A percentile compares a stretch with the other conserved stretches of the same genome.
Evolutionary conservation across 2,113 vertebrate species (phyloP).

Genomic region (Carollia perspicillata): DNA sequence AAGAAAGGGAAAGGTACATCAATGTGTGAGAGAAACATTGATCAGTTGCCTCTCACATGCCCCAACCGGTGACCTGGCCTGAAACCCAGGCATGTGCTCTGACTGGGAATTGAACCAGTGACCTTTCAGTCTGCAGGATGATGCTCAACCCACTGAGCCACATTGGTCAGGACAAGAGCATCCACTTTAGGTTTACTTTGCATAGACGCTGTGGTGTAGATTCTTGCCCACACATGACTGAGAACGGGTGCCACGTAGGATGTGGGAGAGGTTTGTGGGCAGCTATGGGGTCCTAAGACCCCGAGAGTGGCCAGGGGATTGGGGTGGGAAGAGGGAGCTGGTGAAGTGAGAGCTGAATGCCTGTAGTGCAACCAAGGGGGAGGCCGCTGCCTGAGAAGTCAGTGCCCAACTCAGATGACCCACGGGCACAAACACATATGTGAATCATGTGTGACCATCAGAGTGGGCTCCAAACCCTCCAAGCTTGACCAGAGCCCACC

Average conservation of each 20-base stretch:
- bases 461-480: no score
- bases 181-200: neutral
- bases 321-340: neutral
- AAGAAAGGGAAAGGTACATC: no score
- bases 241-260: neutral
- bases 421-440: accelerated
- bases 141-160: no score
- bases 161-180: neutral
- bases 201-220: accelerated
- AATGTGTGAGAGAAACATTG: no score
- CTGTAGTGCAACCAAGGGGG: no score
- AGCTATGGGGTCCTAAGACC: accelerated
- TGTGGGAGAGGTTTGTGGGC: neutral
- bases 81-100: no score
- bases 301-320: neutral
- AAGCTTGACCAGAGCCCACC: no score
- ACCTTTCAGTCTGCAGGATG: no score
- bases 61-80: no score
- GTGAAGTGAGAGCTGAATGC: neutral
- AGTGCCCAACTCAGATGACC: neutral
- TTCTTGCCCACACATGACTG: neutral
- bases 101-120: no score
- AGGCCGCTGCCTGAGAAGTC: neutral
- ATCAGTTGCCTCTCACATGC: no score
- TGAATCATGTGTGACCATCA: accelerated